A percentile compares a stretch with the other conserved stretches of the same genome.
Conservation (phyloP, 1,140 invertebrate genomes). For the Subanguina moxae region DNA sequence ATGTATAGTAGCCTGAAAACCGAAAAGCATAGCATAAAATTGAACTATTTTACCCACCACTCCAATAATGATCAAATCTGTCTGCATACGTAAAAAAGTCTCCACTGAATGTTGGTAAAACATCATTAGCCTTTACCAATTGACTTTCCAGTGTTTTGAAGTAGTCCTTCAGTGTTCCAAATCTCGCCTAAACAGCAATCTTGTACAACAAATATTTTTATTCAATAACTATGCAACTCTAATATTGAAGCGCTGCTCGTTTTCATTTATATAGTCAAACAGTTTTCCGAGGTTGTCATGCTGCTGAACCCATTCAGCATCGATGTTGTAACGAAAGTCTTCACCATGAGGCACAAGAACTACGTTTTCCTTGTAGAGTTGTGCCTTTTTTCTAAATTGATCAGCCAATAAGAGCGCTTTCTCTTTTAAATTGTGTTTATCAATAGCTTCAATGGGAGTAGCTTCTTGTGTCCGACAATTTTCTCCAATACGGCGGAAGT, state of each 20-base stretch:
- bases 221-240: constrained; percentile 66
- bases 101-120: constrained; percentile 78
- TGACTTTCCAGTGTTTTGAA: constrained; percentile 60
- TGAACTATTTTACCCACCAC: constrained; percentile 59
- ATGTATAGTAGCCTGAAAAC: constrained; percentile 79
- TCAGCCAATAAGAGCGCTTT: constrained; percentile 78
- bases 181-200: constrained; percentile 66
- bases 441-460: constrained; percentile 73
- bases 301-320: constrained; percentile 89
- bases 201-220: not conserved
- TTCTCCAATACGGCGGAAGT: constrained; percentile 73
- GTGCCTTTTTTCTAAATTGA: constrained; percentile 92
- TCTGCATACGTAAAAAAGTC: constrained; percentile 99
- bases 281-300: constrained; percentile 83
- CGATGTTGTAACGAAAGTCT: constrained; percentile 87
- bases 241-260: constrained; percentile 72
- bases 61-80: constrained; percentile 94
- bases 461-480: constrained; percentile 80
- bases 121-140: not conserved
- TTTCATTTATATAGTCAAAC: constrained; percentile 86
- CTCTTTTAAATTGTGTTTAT: constrained; percentile 74
- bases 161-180: constrained; percentile 89
- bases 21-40: not conserved
- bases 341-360: constrained; percentile 87
- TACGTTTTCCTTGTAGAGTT: constrained; percentile 82